These are phyloP conservation scores for Xanthorhoe spadicearia DNA, from an alignment of 2,888 invertebrate species.

Conservation along the genomic window DNA sequence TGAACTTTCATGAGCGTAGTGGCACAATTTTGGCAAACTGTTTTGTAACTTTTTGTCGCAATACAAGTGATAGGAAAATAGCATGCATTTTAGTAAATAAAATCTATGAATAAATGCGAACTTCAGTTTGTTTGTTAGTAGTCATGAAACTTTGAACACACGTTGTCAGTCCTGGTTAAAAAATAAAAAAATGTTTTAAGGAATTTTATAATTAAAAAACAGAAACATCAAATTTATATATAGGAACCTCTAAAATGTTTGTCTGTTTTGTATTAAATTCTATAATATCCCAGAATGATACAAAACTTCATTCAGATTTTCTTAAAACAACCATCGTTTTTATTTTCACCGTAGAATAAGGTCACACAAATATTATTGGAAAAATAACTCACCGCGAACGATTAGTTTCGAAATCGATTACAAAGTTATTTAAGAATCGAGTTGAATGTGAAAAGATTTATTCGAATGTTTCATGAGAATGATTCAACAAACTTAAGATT, in stretches of 20 bases:
- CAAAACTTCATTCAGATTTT: background rate
- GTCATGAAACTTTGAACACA: too few species aligned
- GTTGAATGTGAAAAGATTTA: slow-evolving; percentile 13
- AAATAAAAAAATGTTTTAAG: too few species aligned
- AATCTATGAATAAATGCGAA: too few species aligned
- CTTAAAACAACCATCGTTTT: slow-evolving; percentile 13
- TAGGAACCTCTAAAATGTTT: too few species aligned
- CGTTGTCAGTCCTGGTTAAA: too few species aligned
- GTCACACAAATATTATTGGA: slow-evolving; percentile 32
- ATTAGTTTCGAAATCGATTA: slow-evolving; percentile 28
- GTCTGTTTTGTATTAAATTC: too few species aligned
- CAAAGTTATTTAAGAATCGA: slow-evolving; percentile 27
- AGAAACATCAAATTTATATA: too few species aligned
- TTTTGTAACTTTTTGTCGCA: background rate
- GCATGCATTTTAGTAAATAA: too few species aligned
- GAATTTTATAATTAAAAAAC: too few species aligned
- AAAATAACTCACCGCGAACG: slow-evolving; percentile 22
- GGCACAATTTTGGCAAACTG: slow-evolving; percentile 11
- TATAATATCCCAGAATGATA: background rate
- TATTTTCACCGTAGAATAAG: slow-evolving; percentile 25
- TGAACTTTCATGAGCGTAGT: background rate
- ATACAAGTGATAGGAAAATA: background rate
- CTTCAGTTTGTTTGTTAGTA: too few species aligned
- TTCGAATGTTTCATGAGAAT: slow-evolving; percentile 9
- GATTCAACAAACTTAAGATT: background rate